Percentiles rank a stretch among this genome's conserved stretches.
These are phyloP conservation scores for Patella vulgata DNA, from an alignment of 1,140 invertebrate species.

Conservation along the genomic window DNA sequence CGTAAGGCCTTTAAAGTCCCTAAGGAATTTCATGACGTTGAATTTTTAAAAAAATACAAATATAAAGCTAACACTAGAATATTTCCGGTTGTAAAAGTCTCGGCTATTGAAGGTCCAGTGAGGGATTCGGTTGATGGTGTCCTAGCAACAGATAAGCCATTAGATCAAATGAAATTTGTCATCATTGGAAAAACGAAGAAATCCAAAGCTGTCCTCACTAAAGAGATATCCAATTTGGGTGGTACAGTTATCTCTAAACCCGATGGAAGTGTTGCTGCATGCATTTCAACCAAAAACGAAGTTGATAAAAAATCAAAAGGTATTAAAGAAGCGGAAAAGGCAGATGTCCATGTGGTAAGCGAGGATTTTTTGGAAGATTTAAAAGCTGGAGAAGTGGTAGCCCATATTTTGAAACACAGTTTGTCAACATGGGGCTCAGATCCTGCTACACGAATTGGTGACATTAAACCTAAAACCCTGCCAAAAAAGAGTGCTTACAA, in stretches of 20 bases:
- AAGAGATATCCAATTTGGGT: conserved; percentile 78
- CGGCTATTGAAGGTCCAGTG: conserved; percentile 41
- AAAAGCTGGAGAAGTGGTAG: conserved; percentile 56
- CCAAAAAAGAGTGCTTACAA: too few species aligned
- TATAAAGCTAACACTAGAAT: conserved; percentile 73
- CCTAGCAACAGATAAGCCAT: conserved; percentile 63
- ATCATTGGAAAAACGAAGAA: conserved; percentile 73
- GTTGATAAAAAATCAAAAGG: conserved; percentile 75
- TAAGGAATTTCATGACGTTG: conserved; percentile 71
- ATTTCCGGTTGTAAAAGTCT: conserved; percentile 68
- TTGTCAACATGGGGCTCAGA: conserved; percentile 87
- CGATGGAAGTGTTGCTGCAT: conserved; percentile 75
- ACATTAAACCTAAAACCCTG: too few species aligned
- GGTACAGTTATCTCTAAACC: conserved; percentile 78
- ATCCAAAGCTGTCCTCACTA: conserved; percentile 74
- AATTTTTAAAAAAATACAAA: conserved; percentile 77
- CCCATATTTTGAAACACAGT: conserved; percentile 75
- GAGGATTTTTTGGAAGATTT: conserved; percentile 76
- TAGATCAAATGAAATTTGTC: conserved; percentile 85
- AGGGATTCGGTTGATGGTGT: conserved; percentile 52
- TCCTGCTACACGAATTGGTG: conserved; percentile 64
- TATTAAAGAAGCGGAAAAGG: conserved; percentile 76
- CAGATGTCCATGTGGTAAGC: conserved; percentile 82
- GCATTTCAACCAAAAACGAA: conserved; percentile 79
- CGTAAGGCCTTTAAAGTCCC: conserved; percentile 81